Conservation (phyloP, 2,888 invertebrate genomes). For the Epiblema foenella region DNA sequence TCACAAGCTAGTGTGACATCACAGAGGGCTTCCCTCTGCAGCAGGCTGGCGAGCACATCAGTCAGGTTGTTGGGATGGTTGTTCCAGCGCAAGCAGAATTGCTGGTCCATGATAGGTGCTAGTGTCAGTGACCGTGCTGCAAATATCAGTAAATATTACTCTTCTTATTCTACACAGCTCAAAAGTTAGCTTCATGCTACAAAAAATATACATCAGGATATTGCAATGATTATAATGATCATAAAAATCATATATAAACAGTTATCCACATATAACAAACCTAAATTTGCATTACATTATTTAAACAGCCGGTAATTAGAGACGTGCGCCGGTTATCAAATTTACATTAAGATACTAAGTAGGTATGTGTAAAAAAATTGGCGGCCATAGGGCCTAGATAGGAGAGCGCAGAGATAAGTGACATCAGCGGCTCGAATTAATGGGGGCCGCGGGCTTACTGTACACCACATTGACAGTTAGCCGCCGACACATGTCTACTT, state of each 20-base stretch:
- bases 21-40: conserved; percentile 95
- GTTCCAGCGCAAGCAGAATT: conserved; percentile 97
- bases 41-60: conserved; percentile 93
- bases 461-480: conserved; percentile 85
- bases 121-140: conserved; percentile 85
- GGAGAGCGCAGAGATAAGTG: conserved; percentile 83
- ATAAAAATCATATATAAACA: conserved; percentile 46
- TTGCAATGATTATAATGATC: conserved; percentile 49
- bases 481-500: conserved; percentile 85
- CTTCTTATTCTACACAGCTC: conserved; percentile 65
- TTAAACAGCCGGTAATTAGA: conserved; percentile 75
- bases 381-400: conserved; percentile 85
- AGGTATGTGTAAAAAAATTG: conserved; percentile 79
- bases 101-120: conserved; percentile 89
- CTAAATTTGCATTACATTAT: conserved; percentile 68
- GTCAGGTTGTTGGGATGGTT: conserved; percentile 96
- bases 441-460: conserved; percentile 85
- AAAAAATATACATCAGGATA: conserved; percentile 37
- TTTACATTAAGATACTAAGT: conserved; percentile 72
- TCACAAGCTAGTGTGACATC: conserved; percentile 97
- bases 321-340: conserved; percentile 77
- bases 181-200: conserved; percentile 29
- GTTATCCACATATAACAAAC: conserved; percentile 62
- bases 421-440: conserved; percentile 85
- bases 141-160: conserved; percentile 59